These are phyloP conservation scores for Cervus canadensis DNA, from an alignment of 2,113 vertebrate genomes.

Conservation along the genomic window DNA sequence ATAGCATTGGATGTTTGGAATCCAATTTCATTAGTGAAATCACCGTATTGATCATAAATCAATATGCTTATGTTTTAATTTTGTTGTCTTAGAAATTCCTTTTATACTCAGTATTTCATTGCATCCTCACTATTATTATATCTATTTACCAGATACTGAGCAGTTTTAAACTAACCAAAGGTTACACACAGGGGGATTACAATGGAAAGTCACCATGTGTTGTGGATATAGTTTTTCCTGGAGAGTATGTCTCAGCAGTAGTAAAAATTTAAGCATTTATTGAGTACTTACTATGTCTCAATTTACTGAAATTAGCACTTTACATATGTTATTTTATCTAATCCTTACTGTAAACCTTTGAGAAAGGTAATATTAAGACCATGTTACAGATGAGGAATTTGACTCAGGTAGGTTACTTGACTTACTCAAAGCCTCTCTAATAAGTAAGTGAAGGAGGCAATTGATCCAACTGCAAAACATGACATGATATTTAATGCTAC, in stretches of 20 bases:
- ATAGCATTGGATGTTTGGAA: neutral
- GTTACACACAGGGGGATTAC: neutral
- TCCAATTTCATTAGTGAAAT: neutral
- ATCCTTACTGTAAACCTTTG: neutral
- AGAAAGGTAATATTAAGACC: neutral
- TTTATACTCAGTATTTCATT: neutral
- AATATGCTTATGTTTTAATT: neutral
- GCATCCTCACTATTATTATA: neutral
- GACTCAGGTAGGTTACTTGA: neutral
- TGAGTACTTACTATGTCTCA: neutral
- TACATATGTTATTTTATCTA: neutral
- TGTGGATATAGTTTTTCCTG: neutral
- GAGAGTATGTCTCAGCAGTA: neutral
- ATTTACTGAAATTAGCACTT: neutral
- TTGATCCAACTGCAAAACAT: neutral
- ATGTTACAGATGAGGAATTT: neutral
- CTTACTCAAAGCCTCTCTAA: neutral
- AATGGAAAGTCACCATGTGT: neutral
- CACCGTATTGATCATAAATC: neutral
- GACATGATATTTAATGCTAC: neutral
- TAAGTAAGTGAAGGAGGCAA: neutral
- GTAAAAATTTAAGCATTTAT: neutral
- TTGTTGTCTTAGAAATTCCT: neutral
- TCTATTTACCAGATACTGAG: neutral
- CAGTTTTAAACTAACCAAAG: neutral